These are phyloP conservation scores for Xylota sylvarum DNA, from an alignment of 2,888 invertebrate genomes.

Conservation along the genomic window DNA sequence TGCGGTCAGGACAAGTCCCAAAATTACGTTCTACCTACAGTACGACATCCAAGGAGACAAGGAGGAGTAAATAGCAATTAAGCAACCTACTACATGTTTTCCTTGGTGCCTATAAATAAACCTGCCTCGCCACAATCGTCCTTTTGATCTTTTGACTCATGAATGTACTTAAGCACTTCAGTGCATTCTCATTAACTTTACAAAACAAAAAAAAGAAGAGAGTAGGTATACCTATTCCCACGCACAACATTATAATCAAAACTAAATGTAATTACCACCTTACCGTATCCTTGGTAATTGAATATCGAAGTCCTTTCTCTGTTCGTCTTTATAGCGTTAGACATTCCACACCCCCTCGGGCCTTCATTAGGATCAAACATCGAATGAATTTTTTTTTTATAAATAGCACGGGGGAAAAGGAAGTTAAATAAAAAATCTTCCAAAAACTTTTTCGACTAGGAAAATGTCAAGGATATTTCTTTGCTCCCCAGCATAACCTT, in stretches of 20 bases:
- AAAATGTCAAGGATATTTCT: constrained; percentile 43
- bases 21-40: neutral
- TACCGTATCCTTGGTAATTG: constrained; percentile 47
- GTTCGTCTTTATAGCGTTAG: neutral
- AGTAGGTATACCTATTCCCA: neutral
- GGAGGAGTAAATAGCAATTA: neutral
- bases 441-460: constrained; percentile 43
- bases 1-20: neutral
- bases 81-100: neutral
- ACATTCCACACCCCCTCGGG: constrained; percentile 15
- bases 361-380: constrained; percentile 53
- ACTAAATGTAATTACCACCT: constrained; percentile 52
- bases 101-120: neutral
- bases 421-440: neutral
- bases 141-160: constrained; percentile 16
- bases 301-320: constrained; percentile 42
- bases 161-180: constrained; percentile 18
- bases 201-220: neutral
- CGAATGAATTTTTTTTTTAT: constrained; percentile 32
- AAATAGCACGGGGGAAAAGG: neutral
- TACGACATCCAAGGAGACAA: neutral
- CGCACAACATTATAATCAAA: neutral
- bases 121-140: neutral
- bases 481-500: constrained; percentile 1
- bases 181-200: constrained; percentile 38